phyloP scores from a whole-genome alignment of 2,888 invertebrate genomes.

The Didymodactylos carnosus region DNA sequence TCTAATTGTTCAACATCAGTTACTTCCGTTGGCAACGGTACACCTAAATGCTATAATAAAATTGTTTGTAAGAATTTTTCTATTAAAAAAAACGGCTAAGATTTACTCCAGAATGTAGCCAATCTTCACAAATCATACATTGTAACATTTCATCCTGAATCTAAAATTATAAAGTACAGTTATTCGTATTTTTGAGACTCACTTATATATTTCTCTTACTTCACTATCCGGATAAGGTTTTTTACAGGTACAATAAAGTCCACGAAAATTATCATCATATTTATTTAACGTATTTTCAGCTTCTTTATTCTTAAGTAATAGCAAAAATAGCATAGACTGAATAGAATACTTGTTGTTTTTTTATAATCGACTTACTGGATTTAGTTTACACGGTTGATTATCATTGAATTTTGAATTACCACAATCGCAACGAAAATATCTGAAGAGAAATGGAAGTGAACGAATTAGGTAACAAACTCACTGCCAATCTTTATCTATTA shows the following conservation, averaged over 20 bases:
- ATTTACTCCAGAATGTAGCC: constrained; percentile 50
- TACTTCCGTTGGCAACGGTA: background rate
- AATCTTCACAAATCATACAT: constrained; percentile 86
- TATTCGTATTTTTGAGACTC: background rate
- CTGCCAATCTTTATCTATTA: too few relatives aligned
- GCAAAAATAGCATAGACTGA: background rate
- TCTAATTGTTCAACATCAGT: constrained; percentile 4
- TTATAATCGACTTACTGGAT: constrained; percentile 24
- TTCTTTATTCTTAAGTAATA: constrained; percentile 37
- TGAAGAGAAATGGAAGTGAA: background rate
- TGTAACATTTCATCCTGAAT: constrained; percentile 74
- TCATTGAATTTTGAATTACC: constrained; percentile 44
- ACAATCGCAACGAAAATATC: constrained; percentile 79
- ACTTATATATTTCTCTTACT: constrained; percentile 42
- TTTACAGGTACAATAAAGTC: constrained; percentile 69
- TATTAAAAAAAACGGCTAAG: background rate
- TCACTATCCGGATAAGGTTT: constrained; percentile 77
- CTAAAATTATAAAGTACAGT: constrained; percentile 17
- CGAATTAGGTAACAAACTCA: too few relatives aligned
- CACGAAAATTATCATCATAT: constrained; percentile 79
- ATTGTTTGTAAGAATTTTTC: too few relatives aligned
- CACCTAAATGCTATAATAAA: background rate
- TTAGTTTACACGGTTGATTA: constrained; percentile 14
- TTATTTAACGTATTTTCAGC: constrained; percentile 48
- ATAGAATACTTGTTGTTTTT: background rate